Conservation (phyloP, 2,888 invertebrate genomes). For the Metallyticus violacea region DNA sequence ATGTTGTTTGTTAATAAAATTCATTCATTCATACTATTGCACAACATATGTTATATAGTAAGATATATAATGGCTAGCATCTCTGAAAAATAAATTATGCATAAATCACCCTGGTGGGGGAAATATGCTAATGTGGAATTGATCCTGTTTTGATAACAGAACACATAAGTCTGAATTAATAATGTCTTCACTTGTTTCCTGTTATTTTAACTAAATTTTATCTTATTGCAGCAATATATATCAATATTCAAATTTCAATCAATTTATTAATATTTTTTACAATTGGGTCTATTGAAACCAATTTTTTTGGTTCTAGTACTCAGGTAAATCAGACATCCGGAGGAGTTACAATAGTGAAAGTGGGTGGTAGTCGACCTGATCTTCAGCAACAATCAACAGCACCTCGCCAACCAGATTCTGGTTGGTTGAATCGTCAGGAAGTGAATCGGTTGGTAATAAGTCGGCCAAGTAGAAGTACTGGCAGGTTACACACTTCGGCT, state of each 20-base stretch:
- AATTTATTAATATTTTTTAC: not conserved
- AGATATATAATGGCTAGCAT: no score
- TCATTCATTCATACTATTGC: no score
- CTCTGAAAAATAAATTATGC: no score
- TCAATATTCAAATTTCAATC: not conserved
- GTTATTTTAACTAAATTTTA: no score
- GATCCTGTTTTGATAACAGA: no score
- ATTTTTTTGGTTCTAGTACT: slow-evolving; percentile 25
- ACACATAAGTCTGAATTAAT: no score
- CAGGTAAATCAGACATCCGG: slow-evolving; percentile 70
- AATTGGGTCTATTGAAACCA: no score
- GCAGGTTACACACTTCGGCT: slow-evolving; percentile 66
- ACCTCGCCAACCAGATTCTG: slow-evolving; percentile 13
- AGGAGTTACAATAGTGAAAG: slow-evolving; percentile 76
- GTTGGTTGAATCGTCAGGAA: slow-evolving; percentile 25
- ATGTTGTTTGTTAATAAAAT: no score
- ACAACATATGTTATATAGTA: no score
- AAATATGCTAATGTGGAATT: no score
- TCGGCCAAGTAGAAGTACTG: slow-evolving; percentile 63
- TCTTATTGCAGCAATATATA: not conserved
- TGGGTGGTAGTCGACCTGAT: slow-evolving; percentile 52
- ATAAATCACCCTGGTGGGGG: no score
- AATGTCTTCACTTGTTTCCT: no score
- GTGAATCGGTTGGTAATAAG: slow-evolving; percentile 37
- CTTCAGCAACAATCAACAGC: slow-evolving; percentile 32